Evolutionary conservation across 2,113 vertebrate species (phyloP), one percentile per base, ranked within the genome.

Genomic region (Tragelaphus imberbis): DNA sequence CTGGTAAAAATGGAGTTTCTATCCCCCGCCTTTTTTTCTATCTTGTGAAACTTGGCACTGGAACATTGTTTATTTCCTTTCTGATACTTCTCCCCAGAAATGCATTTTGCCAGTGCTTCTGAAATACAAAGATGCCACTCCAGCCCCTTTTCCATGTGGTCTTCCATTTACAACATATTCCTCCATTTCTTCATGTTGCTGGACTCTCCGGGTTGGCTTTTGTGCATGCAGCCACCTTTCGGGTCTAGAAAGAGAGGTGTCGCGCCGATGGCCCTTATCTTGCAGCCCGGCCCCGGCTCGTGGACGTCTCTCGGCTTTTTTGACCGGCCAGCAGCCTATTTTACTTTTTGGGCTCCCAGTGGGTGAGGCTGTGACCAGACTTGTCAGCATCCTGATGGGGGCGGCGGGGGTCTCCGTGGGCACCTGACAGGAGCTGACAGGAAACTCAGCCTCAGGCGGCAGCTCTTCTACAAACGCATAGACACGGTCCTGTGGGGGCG

Each of bases 401-500:
- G 71, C 40, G 6, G 71, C 8, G 44, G 71, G 10, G 56, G 33
- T 4, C 65, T 77, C 82, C 2, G 40, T 36, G 21, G 25, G 33
- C 55, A 23, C n/a, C 82, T 16, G 27, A 77, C 19, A 4, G 63
- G 13, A 28, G 40, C 53, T 86, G 63, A 28, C 55, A 25, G 15
- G 55, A 82, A 75, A 47, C n/a, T n/a, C 14, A 30, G 47, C n/a
- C 25, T 47, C 21, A 19, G 36, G 81, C 81, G 5, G n/a, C 27
- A 51, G 77, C 77, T 80, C 4, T 80, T 80, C 15, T n/a, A 27
- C 44, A 49, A 49, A 47, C 27, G 27, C 10, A 36, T 9, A 82
- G 4, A 53, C 7, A 12, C 2, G n/a, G n/a, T n/a, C 27, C 44
- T 44, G 16, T 44, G n/a, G 28, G 14, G 2, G 8, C 5, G 2